Conservation (phyloP, 2,888 invertebrate species). For the Helobdella robusta region DNA sequence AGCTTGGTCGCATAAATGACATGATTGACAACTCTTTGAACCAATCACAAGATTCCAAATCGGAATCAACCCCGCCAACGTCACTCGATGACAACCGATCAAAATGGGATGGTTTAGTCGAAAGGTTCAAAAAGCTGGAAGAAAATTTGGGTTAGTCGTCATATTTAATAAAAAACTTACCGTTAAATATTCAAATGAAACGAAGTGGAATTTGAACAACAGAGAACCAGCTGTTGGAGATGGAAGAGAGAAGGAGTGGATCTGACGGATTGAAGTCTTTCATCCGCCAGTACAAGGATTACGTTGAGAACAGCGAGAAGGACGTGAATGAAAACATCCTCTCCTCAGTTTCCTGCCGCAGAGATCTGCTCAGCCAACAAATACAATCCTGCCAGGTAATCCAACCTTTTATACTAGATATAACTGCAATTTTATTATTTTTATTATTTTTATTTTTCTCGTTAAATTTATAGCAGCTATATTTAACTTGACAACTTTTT, state of each 20-base stretch:
- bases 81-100: conserved; percentile 41
- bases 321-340: neutral
- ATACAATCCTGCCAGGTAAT: conserved; percentile 14
- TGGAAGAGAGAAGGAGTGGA: conserved; percentile 44
- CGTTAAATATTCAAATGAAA: too few species aligned
- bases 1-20: conserved; percentile 13
- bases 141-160: conserved; percentile 65
- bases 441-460: too few species aligned
- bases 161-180: too few species aligned
- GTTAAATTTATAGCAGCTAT: too few species aligned
- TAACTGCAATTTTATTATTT: too few species aligned
- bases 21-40: neutral
- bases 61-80: neutral
- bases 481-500: too few species aligned
- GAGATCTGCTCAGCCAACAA: conserved; percentile 14
- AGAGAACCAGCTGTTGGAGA: conserved; percentile 75
- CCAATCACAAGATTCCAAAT: neutral
- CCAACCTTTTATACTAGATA: neutral
- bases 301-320: neutral
- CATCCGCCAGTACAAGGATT: neutral
- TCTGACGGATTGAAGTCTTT: neutral
- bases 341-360: conserved; percentile 8
- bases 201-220: too few species aligned
- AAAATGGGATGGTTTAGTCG: conserved; percentile 59
- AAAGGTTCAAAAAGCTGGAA: conserved; percentile 70